Conservation (phyloP, 30 jellyfish, hydroid and myxozoan species). For the Aurelia aurita complex sp. Pacific region DNA sequence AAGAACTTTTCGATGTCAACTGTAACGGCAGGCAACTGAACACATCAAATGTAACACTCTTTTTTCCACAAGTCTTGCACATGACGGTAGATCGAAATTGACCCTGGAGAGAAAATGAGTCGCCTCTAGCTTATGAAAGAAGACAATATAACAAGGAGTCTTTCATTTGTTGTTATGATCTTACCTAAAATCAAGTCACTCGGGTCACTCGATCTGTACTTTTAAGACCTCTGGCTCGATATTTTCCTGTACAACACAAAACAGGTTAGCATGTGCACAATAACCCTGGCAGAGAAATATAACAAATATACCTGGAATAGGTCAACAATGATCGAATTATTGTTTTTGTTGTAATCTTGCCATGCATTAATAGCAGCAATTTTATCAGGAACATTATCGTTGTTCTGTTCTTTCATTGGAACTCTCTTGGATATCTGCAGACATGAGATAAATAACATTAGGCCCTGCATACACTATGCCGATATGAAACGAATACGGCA, state of each 20-base stretch:
- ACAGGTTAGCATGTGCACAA: too few species aligned
- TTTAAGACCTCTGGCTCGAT: too few species aligned
- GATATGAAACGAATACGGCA: too few species aligned
- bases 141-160: too few species aligned
- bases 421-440: constrained; percentile 45
- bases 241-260: too few species aligned
- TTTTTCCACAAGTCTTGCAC: constrained; percentile 78
- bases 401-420: constrained; percentile 66
- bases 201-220: too few species aligned
- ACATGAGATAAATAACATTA: too few species aligned
- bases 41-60: constrained; percentile 88
- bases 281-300: too few species aligned
- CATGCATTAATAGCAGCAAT: constrained; percentile 85
- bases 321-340: constrained; percentile 79
- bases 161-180: too few species aligned
- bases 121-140: neutral
- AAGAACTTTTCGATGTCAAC: constrained; percentile 71
- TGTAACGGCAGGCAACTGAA: constrained; percentile 89
- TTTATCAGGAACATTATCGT: constrained; percentile 68
- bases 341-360: constrained; percentile 78
- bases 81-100: constrained; percentile 91
- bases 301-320: constrained; percentile 71
- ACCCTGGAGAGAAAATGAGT: constrained; percentile 64
- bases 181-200: too few species aligned
- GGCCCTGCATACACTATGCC: too few species aligned